These are phyloP conservation scores for Cheilosia scutellata DNA, from an alignment of 2,888 invertebrate species.

Conservation along the genomic window DNA sequence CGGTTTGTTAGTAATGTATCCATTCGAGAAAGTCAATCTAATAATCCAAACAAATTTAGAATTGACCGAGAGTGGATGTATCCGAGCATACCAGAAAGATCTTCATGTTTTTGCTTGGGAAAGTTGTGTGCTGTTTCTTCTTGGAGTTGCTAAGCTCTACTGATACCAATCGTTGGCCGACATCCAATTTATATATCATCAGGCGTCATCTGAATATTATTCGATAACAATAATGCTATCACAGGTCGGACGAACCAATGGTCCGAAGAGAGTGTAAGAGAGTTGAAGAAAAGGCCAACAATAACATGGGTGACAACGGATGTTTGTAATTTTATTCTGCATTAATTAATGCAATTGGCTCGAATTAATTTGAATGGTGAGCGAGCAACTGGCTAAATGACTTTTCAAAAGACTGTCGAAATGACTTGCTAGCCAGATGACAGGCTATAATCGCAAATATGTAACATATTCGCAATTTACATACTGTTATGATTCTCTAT, in stretches of 20 bases:
- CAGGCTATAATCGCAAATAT: slow-evolving; percentile 6
- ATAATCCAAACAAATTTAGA: slow-evolving; percentile 43
- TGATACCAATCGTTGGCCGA: slow-evolving; percentile 78
- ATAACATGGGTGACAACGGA: slow-evolving; percentile 15
- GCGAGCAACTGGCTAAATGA: not conserved
- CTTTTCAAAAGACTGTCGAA: slow-evolving; percentile 19
- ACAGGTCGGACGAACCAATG: not conserved
- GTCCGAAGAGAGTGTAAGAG: slow-evolving; percentile 15
- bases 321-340: slow-evolving; percentile 51
- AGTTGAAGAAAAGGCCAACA: slow-evolving; percentile 14
- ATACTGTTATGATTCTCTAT: slow-evolving; percentile 50
- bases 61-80: slow-evolving; percentile 16
- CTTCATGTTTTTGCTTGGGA: slow-evolving; percentile 82
- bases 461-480: slow-evolving; percentile 12
- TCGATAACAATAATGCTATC: slow-evolving; percentile 38
- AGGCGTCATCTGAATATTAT: slow-evolving; percentile 6
- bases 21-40: slow-evolving; percentile 10
- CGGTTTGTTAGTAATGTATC: slow-evolving; percentile 15
- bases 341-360: slow-evolving; percentile 65
- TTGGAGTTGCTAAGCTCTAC: slow-evolving; percentile 78
- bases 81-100: slow-evolving; percentile 81
- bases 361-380: slow-evolving; percentile 40
- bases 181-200: slow-evolving; percentile 79
- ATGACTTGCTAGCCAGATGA: slow-evolving; percentile 2
- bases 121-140: slow-evolving; percentile 78